These are phyloP conservation scores for Danio rerio DNA, from an alignment of 2,113 vertebrate genomes.

Conservation along the genomic window DNA sequence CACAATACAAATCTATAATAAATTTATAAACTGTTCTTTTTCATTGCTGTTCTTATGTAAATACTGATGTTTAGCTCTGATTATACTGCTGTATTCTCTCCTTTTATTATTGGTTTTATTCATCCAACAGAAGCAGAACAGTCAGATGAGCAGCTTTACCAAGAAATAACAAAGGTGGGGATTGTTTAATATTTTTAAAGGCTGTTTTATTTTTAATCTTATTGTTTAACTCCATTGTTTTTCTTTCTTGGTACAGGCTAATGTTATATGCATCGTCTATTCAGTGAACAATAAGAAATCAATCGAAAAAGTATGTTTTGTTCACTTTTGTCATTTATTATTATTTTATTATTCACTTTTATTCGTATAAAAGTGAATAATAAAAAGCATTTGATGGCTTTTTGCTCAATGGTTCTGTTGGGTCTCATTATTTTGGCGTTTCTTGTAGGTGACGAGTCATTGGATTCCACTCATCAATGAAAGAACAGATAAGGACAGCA, in stretches of 20 bases:
- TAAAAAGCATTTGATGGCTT: neutral
- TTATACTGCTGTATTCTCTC: slow-evolving; percentile 29
- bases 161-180: slow-evolving; percentile 95
- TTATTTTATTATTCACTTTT: too few relatives aligned
- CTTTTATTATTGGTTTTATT: slow-evolving; percentile 28
- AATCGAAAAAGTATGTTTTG: slow-evolving; percentile 88
- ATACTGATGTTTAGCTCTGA: too few relatives aligned
- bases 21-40: too few relatives aligned
- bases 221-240: neutral
- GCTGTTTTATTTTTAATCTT: neutral
- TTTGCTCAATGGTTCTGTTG: neutral
- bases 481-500: slow-evolving; percentile 97
- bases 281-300: slow-evolving; percentile 98
- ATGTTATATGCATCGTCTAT: slow-evolving; percentile 98
- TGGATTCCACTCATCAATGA: slow-evolving; percentile 99
- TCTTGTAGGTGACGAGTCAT: slow-evolving; percentile 90
- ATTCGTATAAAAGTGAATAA: too few relatives aligned
- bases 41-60: neutral
- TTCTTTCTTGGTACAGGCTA: slow-evolving; percentile 81
- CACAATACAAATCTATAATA: too few relatives aligned
- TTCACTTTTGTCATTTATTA: too few relatives aligned
- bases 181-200: neutral
- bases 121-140: slow-evolving; percentile 88
- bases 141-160: slow-evolving; percentile 93
- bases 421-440: slow-evolving; percentile 48